Base-by-base conservation (phyloP, 2,797 vertebrate genomes). In the Falco peregrinus region DNA sequence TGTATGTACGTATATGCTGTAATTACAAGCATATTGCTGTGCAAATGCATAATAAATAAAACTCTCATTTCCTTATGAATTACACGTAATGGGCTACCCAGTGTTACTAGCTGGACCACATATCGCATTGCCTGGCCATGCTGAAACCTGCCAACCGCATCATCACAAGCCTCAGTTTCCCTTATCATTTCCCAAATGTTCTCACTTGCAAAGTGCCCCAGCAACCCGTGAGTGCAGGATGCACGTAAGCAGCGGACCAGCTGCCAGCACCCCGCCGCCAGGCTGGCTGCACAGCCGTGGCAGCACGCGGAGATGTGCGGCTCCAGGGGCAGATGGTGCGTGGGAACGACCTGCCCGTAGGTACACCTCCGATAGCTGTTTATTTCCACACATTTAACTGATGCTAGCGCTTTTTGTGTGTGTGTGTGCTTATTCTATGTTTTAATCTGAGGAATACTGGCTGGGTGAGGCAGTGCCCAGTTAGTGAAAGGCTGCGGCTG, bases 41-140 rank as follows among this genome's bases (percentile, higher is more conserved):
- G 80, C 67, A 94, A 92, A 65, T 54, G 69, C 35, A 57, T 20
- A 11, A 67, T 41, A 54, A 90, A 76, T 31, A 29, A 50, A 82
- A n/a, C 67, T 75, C 28, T 53, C n/a, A 16, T 65, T 92, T 79
- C 43, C 70, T 73, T 47, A 69, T 31, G 39, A 61, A 54, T 84
- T 61, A 75, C 4, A 10, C 3, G 3, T 28, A 29, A 28, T 0
- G 0, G 35, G 16, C 50, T 5, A 3, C 12, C n/a, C 43, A 16
- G 11, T 10, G 2, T 21, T n/a, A 25, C 25, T 4, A 8, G 16
- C 87, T 47, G 63, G 63, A 73, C 41, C 37, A 41, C 14, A 7
- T 0, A 2, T 14, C 35, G 18, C 26, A 20, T 25, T 18, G 17
- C 33, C 41, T 26, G 25, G 41, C 61, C 20, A 0, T 18, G 65